Percentiles rank a stretch among this genome's conserved stretches.
Evolutionary conservation across 2,888 invertebrate genomes (phyloP).

Genomic region (Furcula furcula): DNA sequence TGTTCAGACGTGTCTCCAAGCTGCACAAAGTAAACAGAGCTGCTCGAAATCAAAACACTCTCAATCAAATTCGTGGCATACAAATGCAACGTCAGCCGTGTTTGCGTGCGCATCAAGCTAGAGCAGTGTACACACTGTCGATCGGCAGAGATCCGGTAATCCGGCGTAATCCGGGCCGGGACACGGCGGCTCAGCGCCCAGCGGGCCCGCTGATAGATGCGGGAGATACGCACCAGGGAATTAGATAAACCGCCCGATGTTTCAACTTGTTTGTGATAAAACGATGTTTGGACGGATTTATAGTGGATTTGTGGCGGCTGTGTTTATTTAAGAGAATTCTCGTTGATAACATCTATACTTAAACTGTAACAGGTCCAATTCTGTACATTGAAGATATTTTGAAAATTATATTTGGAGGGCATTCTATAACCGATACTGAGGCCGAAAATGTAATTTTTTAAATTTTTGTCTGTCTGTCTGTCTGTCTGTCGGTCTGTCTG

Average conservation of each 20-base stretch:
- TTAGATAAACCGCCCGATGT: conserved; percentile 1
- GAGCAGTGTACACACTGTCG: not conserved
- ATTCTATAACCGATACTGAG: no score
- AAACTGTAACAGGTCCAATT: no score
- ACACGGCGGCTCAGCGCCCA: not conserved
- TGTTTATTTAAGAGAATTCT: not conserved
- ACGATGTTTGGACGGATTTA: not conserved
- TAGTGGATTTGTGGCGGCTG: not conserved
- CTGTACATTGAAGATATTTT: no score
- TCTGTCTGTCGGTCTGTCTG: no score
- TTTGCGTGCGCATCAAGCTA: not conserved
- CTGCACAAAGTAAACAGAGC: no score
- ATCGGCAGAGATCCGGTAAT: not conserved
- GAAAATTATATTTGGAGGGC: no score
- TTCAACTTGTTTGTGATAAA: conserved; percentile 2
- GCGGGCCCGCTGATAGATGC: not conserved
- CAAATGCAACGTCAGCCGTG: not conserved
- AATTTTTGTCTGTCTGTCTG: no score
- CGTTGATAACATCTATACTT: no score
- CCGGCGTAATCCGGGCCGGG: not conserved
- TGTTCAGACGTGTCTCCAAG: no score
- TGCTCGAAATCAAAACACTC: no score
- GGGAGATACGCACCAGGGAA: not conserved
- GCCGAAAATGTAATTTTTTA: no score
- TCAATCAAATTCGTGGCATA: no score